A percentile compares a stretch with the other conserved stretches of the same genome.
These are phyloP conservation scores for Australoheros facetus DNA, from an alignment of 2,797 vertebrate genomes.

Conservation along the genomic window DNA sequence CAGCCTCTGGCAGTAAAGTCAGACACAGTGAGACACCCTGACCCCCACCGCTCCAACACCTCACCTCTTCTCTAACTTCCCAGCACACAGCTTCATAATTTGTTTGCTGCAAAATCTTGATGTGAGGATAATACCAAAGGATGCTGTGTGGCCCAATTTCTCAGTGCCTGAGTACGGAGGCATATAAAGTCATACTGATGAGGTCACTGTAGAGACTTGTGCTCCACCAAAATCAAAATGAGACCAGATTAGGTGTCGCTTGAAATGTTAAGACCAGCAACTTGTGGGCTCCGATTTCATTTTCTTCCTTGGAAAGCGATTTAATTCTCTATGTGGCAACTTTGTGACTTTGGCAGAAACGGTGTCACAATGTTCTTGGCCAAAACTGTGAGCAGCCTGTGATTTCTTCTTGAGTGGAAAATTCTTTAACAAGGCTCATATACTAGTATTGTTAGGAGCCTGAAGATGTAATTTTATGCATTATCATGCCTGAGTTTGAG, in stretches of 20 bases:
- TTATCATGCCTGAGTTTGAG: neutral
- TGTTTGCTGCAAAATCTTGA: neutral
- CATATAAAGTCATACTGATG: neutral
- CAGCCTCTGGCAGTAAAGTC: neutral
- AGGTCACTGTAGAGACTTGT: neutral
- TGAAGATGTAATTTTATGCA: neutral
- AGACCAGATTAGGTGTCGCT: neutral
- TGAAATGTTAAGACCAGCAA: neutral
- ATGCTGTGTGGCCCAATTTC: neutral
- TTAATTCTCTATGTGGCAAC: slow-evolving; percentile 6
- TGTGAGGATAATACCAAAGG: neutral
- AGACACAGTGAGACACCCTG: neutral
- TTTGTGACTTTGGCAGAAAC: slow-evolving; percentile 23
- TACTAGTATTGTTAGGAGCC: neutral
- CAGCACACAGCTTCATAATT: neutral
- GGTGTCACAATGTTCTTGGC: slow-evolving; percentile 39
- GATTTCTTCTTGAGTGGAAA: slow-evolving; percentile 1
- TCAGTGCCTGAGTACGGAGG: neutral
- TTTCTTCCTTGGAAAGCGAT: neutral
- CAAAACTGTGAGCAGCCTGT: neutral
- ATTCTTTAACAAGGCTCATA: slow-evolving; percentile 6
- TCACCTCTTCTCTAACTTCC: neutral
- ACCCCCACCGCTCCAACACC: neutral
- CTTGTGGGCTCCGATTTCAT: neutral
- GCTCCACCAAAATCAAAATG: neutral